A percentile compares a stretch with the other conserved stretches of the same genome.
These are phyloP conservation scores for Anoplius nigerrimus DNA, from an alignment of 2,888 invertebrate species.

Conservation along the genomic window DNA sequence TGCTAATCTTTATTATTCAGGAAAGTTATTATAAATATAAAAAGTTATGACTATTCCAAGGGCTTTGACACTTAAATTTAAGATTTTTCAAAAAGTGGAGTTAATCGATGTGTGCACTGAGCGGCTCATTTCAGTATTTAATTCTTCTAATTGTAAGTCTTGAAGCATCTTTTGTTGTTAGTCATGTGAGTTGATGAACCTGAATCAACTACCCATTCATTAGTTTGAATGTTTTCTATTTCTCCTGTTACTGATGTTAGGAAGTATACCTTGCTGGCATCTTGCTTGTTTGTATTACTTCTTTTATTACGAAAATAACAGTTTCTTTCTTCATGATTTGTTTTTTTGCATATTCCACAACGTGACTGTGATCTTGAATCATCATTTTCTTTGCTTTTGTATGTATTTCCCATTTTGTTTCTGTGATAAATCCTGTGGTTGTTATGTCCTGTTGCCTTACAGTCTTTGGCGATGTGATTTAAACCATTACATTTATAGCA, in stretches of 20 bases:
- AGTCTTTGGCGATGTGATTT: conserved; percentile 7
- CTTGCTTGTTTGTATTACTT: not conserved
- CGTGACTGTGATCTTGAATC: not conserved
- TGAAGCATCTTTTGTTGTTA: not conserved
- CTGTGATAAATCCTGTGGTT: too few relatives aligned
- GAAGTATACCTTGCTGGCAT: not conserved
- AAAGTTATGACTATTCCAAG: too few relatives aligned
- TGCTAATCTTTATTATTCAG: too few relatives aligned
- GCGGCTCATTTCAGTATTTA: too few relatives aligned
- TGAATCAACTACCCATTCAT: conserved; percentile 9
- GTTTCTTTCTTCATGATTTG: conserved; percentile 1
- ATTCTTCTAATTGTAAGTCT: too few relatives aligned
- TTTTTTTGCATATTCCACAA: conserved; percentile 19
- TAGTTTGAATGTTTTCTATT: not conserved
- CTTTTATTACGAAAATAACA: not conserved
- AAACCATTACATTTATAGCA: conserved; percentile 15
- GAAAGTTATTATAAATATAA: too few relatives aligned
- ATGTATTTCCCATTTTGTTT: too few relatives aligned
- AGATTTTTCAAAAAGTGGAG: too few relatives aligned
- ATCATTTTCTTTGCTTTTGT: too few relatives aligned
- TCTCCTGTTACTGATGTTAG: not conserved
- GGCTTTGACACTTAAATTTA: too few relatives aligned
- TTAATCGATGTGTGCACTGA: too few relatives aligned
- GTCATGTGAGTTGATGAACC: conserved; percentile 4
- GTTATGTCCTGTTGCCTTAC: not conserved